Conservation (phyloP, 2,888 invertebrate genomes). For the Ariolimax columbianus region DNA sequence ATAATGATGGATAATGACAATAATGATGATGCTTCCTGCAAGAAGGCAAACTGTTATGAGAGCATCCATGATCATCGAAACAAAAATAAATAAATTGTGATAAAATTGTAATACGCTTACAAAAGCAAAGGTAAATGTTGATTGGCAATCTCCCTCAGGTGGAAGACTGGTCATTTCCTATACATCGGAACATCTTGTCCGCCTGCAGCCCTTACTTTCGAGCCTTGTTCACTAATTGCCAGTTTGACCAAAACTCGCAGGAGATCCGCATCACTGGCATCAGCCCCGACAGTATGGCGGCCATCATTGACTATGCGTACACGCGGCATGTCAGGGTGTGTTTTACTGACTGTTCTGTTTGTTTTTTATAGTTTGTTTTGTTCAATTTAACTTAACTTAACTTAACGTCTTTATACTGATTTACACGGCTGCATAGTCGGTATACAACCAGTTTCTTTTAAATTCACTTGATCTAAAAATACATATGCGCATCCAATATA, state of each 20-base stretch:
- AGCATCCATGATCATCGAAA: no score
- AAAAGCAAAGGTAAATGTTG: not conserved
- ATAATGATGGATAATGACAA: no score
- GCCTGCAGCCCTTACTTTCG: conserved; percentile 95
- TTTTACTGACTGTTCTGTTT: not conserved
- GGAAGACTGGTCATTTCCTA: conserved; percentile 89
- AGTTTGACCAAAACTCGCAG: conserved; percentile 77
- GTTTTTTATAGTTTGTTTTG: not conserved
- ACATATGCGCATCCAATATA: no score
- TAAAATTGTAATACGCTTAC: not conserved
- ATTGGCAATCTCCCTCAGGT: conserved; percentile 78
- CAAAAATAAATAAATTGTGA: no score
- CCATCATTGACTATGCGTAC: conserved; percentile 91
- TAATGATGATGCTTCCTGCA: no score
- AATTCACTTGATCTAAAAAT: no score
- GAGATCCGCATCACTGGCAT: conserved; percentile 85
- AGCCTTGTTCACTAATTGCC: conserved; percentile 89
- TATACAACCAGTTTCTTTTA: no score
- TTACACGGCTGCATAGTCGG: no score
- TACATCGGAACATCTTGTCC: conserved; percentile 83
- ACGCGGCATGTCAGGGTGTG: conserved; percentile 86
- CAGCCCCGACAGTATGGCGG: conserved; percentile 87
- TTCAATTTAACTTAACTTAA: not conserved
- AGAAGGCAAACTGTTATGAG: no score
- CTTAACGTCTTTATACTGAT: no score